phyloP scores from a whole-genome alignment of 2,113 vertebrate genomes.

The Epinephelus cyanopodus region DNA sequence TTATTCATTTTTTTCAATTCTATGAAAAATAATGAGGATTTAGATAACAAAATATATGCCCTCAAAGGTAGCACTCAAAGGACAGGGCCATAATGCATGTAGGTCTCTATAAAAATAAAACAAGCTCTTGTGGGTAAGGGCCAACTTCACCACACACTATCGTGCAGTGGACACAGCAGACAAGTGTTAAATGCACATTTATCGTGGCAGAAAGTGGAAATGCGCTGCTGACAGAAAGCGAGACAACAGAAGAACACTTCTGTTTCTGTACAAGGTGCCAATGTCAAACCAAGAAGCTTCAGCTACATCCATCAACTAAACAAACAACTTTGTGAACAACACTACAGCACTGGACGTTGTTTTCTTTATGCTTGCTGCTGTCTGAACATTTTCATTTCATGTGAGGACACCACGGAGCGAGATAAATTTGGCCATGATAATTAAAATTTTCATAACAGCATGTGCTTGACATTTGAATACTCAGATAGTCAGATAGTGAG shows the following conservation, averaged over 20 bases:
- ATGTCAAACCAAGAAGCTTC: not conserved
- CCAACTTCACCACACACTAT: not conserved
- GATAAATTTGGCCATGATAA: conserved; percentile 10
- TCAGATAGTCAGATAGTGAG: conserved; percentile 22
- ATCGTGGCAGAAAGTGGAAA: conserved; percentile 11
- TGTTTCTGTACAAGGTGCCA: not conserved
- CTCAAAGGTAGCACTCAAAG: not conserved
- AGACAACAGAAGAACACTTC: not conserved
- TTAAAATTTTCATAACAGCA: conserved; percentile 38
- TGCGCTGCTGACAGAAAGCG: not conserved
- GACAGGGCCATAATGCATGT: not conserved
- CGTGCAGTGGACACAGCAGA: not conserved
- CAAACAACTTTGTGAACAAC: not conserved
- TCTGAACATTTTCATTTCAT: not conserved
- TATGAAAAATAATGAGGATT: not conserved
- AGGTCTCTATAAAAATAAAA: not conserved
- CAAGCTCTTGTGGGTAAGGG: not conserved
- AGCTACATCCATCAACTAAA: not conserved
- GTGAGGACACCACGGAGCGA: not conserved
- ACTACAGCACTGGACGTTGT: no score
- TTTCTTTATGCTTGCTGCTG: not conserved
- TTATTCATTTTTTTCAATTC: not conserved
- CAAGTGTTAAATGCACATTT: not conserved
- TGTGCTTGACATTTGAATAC: conserved; percentile 65
- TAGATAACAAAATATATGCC: not conserved